Percentiles rank a stretch among this genome's conserved stretches.
Evolutionary conservation across 2,113 vertebrate species (phyloP).

Genomic region (Alosa alosa): DNA sequence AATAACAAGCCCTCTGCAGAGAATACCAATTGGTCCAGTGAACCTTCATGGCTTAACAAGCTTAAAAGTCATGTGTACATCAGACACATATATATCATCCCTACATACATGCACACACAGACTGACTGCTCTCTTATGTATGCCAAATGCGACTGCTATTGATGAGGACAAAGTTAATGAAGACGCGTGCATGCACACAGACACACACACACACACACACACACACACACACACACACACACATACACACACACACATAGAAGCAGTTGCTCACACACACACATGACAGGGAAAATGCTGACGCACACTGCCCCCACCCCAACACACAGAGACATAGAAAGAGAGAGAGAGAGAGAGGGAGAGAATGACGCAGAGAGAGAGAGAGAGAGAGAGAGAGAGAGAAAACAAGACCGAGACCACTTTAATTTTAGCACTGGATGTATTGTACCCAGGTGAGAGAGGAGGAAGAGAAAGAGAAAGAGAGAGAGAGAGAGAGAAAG

Average conservation of each 20-base stretch:
- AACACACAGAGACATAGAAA: neutral
- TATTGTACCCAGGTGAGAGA: neutral
- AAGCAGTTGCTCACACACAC: neutral
- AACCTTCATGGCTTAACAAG: conserved; percentile 29
- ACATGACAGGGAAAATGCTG: neutral
- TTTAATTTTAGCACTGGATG: neutral
- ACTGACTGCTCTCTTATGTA: conserved; percentile 43
- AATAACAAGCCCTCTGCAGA: conserved; percentile 17
- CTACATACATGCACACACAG: neutral
- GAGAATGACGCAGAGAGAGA: conserved; percentile 14
- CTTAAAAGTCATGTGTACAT: neutral
- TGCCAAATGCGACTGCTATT: neutral
- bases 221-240: too few relatives aligned
- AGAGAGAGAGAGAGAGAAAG: conserved; percentile 14
- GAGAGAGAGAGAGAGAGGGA: conserved; percentile 12
- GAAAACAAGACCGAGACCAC: conserved; percentile 30
- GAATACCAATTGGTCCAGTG: conserved; percentile 20
- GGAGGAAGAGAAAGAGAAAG: conserved; percentile 23
- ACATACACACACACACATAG: neutral
- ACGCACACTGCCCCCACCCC: too few relatives aligned
- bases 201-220: too few relatives aligned
- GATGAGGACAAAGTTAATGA: neutral
- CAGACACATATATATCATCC: neutral
- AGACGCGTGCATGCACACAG: too few relatives aligned
- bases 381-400: conserved; percentile 8